phyloP scores from a whole-genome alignment of 2,888 invertebrate genomes.

The Diaprepes abbreviatus region DNA sequence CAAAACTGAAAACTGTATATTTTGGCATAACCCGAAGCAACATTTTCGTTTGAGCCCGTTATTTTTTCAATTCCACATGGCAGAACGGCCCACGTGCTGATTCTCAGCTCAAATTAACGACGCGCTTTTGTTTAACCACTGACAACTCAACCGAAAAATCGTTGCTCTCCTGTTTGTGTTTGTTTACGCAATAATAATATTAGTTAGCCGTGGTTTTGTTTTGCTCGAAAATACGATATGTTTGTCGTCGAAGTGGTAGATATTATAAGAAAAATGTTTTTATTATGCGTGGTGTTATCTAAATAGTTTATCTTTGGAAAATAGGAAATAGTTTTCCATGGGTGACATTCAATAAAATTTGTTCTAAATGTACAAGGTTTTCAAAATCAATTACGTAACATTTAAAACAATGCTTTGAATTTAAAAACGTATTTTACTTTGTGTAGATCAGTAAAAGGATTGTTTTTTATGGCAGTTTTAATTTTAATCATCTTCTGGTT shows the following conservation, averaged over 20 bases:
- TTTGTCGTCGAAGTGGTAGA: not conserved
- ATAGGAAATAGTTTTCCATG: too few species aligned
- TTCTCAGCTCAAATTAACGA: slow-evolving; percentile 47
- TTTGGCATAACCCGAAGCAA: slow-evolving; percentile 34
- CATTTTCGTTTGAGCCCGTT: slow-evolving; percentile 45
- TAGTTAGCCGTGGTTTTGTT: slow-evolving; percentile 24
- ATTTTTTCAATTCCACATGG: slow-evolving; percentile 50
- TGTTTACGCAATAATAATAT: slow-evolving; percentile 45
- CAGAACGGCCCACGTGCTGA: slow-evolving; percentile 39
- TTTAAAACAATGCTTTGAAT: too few species aligned
- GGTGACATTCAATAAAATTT: too few species aligned
- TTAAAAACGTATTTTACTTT: too few species aligned
- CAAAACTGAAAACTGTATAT: slow-evolving; percentile 32
- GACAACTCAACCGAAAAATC: slow-evolving; percentile 48
- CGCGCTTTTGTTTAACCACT: slow-evolving; percentile 44
- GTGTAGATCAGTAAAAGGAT: too few species aligned
- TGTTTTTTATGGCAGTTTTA: too few species aligned
- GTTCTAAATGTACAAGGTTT: too few species aligned
- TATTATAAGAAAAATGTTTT: not conserved
- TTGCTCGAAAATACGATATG: slow-evolving; percentile 9
- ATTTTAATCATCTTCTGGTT: too few species aligned
- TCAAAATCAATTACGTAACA: too few species aligned
- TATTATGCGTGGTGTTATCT: too few species aligned
- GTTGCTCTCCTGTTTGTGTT: slow-evolving; percentile 34
- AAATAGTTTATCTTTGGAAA: too few species aligned